A percentile compares a stretch with the other conserved stretches of the same genome.
These are phyloP conservation scores for Antheraea yamamai DNA, from an alignment of 2,888 invertebrate species.

Conservation along the genomic window DNA sequence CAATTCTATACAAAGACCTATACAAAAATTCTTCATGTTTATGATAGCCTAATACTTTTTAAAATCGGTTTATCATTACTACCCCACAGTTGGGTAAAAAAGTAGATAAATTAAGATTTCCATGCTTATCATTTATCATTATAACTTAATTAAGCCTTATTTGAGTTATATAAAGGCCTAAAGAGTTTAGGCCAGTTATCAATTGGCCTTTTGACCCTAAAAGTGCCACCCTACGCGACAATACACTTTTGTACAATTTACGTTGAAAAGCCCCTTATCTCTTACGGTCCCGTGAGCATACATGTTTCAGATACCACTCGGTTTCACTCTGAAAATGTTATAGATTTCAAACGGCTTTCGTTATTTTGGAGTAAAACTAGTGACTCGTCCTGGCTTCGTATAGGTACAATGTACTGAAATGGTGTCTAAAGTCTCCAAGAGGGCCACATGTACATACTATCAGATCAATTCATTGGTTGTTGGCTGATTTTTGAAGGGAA, in stretches of 20 bases:
- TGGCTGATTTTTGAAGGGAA: too few species aligned
- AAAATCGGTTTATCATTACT: neutral
- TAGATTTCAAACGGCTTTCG: neutral
- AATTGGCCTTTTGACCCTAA: neutral
- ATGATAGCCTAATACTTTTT: neutral
- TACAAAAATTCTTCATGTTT: neutral
- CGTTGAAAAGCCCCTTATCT: neutral
- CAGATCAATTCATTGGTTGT: too few species aligned
- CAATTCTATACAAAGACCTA: neutral
- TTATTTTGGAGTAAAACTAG: neutral
- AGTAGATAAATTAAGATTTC: too few species aligned
- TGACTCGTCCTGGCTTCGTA: too few species aligned
- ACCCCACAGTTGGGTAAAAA: neutral
- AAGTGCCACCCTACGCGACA: neutral
- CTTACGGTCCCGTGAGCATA: constrained; percentile 1
- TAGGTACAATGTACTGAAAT: too few species aligned
- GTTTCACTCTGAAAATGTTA: neutral
- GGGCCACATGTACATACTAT: too few species aligned
- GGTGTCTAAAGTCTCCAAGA: too few species aligned
- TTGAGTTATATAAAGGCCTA: neutral
- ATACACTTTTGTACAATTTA: neutral
- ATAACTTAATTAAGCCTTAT: too few species aligned
- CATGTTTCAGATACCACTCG: neutral
- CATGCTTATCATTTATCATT: too few species aligned
- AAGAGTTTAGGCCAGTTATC: neutral